Base-by-base conservation (phyloP, 2,113 vertebrate species). In the Carettochelys insculpta region DNA sequence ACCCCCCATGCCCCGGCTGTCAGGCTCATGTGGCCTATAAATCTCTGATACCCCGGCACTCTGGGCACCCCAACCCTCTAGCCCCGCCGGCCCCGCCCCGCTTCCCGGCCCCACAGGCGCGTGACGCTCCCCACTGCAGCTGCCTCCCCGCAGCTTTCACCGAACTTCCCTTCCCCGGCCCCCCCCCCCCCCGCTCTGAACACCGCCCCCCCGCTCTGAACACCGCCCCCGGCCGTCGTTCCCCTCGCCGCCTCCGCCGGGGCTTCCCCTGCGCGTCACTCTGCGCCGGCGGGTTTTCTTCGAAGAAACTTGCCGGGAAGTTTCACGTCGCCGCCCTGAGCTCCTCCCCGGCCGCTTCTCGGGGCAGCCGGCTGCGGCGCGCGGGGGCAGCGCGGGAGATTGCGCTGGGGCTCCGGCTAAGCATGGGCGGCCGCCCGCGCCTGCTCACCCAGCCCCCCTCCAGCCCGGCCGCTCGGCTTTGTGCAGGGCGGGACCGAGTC, bases 271-370 rank as follows among this genome's bases (percentile, higher is more conserved):
- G 11, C 24, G 61, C 79, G 45, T 79, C 91, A 50, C 53, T 83
- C 56, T 73, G 90, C 80, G 85, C 86, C 85, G 41, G 11, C 61
- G 45, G 52, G 11, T 88, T 93, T 82, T 77, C 76, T 82, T 56
- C 68, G 29, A 43, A 22, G 61, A 89, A 95, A 87, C 91, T 95
- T 94, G 88, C 82, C 90, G 93, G 87, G 91, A 96, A 95, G 94
- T 97, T 95, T 93, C 93, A 95, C 83, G 87, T 71, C 77, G 68
- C 47, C 83, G 45, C 76, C 38, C 43, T 80, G 92, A 92, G 90
- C 93, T 92, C 94, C 51, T 89, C 50, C 77, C 22, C 45, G 31
- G 53, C 82, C 77, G 41, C 5, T 31, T 73, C 52, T n/a, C 31
- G 17, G 88, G 85, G n/a, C n/a, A n/a, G n/a, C n/a, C n/a, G n/a